Evolutionary conservation across 2,888 invertebrate genomes (phyloP).

Genomic region (Drosophila pegasa): DNA sequence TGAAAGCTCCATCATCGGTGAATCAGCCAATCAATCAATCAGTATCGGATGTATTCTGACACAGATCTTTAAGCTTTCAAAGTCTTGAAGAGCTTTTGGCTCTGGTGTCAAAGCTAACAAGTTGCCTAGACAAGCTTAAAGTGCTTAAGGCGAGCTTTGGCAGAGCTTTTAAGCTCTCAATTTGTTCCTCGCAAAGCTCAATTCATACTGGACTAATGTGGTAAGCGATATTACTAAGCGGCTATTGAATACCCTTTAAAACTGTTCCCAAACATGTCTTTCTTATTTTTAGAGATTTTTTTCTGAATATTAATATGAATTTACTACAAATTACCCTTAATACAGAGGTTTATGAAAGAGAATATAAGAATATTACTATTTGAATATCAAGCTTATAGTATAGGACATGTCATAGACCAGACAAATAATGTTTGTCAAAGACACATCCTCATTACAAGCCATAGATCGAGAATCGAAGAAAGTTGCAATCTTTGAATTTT

Average conservation of each 20-base stretch:
- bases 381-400: neutral
- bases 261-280: neutral
- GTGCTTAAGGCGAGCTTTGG: neutral
- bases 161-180: conserved; percentile 6
- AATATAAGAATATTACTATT: neutral
- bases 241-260: conserved; percentile 1
- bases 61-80: conserved; percentile 6
- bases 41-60: neutral
- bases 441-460: no score
- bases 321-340: neutral
- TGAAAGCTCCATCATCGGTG: no score
- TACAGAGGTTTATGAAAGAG: neutral
- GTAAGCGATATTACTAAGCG: neutral
- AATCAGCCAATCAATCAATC: neutral
- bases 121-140: neutral
- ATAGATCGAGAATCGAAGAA: no score
- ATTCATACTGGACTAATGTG: neutral
- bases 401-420: no score
- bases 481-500: no score
- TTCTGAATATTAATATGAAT: neutral
- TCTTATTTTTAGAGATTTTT: neutral
- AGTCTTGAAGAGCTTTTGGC: conserved; percentile 8
- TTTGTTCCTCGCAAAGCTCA: conserved; percentile 29
- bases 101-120: conserved; percentile 3
- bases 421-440: no score